phyloP scores from a whole-genome alignment of 2,888 invertebrate species.

The Philonicus albiceps region DNA sequence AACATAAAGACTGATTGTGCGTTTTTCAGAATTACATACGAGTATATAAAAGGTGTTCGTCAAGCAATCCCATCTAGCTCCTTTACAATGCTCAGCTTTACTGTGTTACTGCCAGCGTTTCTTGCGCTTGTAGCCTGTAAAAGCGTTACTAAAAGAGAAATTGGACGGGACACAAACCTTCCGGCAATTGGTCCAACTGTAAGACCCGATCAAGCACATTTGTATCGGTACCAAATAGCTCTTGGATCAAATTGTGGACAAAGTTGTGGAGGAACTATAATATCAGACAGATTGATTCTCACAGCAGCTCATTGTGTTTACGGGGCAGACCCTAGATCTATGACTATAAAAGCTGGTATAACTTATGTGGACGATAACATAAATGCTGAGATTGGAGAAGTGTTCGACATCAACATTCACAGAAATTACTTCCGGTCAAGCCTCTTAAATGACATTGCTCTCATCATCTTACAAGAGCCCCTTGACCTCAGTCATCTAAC shows the following conservation, averaged over 20 bases:
- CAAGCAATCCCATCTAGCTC: background rate
- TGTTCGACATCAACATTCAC: background rate
- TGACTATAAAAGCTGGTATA: background rate
- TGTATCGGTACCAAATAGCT: background rate
- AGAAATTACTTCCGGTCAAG: background rate
- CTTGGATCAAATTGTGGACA: conserved; percentile 1
- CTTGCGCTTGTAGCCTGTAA: background rate
- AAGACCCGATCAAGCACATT: background rate
- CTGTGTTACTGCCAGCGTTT: background rate
- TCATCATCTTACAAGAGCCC: background rate
- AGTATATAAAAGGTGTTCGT: background rate
- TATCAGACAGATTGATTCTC: background rate
- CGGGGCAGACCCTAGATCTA: background rate
- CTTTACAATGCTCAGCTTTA: background rate
- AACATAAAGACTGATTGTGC: background rate
- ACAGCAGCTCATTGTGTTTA: conserved; percentile 16
- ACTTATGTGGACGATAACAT: background rate
- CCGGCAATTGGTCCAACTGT: background rate
- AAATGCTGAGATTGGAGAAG: background rate
- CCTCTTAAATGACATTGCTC: background rate
- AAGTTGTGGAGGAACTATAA: conserved; percentile 17
- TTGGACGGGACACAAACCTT: background rate
- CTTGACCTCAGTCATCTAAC: background rate
- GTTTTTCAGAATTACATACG: too few species aligned
- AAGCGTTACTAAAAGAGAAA: background rate